Percentiles rank a stretch among this genome's conserved stretches.
Conservation (phyloP, 2,797 vertebrate genomes). For the Ptychobarbus kaznakovi region DNA sequence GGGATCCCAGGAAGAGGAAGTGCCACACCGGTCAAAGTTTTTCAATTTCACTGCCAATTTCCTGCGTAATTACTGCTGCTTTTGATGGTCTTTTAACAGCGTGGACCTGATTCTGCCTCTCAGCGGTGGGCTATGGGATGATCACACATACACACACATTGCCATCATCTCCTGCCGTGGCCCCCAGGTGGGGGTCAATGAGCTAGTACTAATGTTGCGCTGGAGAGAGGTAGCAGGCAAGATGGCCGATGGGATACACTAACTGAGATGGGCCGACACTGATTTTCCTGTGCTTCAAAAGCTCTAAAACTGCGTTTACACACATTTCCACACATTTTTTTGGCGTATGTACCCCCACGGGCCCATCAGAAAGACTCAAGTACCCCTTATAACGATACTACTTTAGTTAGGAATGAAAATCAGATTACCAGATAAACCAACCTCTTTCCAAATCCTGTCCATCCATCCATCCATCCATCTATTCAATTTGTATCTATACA, state of each 20-base stretch:
- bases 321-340: background rate
- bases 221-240: constrained; percentile 47
- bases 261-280: constrained; percentile 44
- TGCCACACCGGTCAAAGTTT: constrained; percentile 81
- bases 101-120: constrained; percentile 67
- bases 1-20: constrained; percentile 69
- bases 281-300: constrained; percentile 38
- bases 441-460: background rate
- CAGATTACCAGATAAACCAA: background rate
- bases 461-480: background rate
- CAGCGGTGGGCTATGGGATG: constrained; percentile 64
- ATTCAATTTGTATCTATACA: too few relatives aligned
- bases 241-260: constrained; percentile 52
- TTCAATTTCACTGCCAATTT: constrained; percentile 89
- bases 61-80: constrained; percentile 85
- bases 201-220: constrained; percentile 60
- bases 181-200: constrained; percentile 70
- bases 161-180: constrained; percentile 71
- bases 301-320: constrained; percentile 15
- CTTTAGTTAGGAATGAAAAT: background rate
- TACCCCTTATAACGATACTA: constrained; percentile 13
- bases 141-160: constrained; percentile 69
- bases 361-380: constrained; percentile 32
- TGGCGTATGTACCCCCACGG: constrained; percentile 4
- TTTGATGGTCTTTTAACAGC: constrained; percentile 86